phyloP scores from a whole-genome alignment of 2,113 vertebrate species.

The Muntiacus reevesi region DNA sequence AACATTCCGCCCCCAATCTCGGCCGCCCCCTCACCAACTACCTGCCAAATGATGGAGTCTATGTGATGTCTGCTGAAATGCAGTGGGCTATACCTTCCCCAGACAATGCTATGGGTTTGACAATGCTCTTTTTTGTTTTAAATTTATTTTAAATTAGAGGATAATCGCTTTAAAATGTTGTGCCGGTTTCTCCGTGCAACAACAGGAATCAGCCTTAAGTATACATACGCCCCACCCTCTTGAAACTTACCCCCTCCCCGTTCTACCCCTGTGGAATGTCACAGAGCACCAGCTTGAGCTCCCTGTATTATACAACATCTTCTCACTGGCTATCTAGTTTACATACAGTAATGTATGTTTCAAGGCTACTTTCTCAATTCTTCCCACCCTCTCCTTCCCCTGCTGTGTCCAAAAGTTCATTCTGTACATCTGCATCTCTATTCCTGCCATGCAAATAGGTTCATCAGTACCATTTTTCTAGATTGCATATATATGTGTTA shows the following conservation, averaged over 20 bases:
- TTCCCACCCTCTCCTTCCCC: neutral
- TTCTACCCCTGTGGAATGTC: neutral
- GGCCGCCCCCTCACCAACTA: neutral
- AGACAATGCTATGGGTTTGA: neutral
- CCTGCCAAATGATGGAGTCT: neutral
- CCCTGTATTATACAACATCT: neutral
- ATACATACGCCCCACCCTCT: neutral
- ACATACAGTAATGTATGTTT: neutral
- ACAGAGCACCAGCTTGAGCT: neutral
- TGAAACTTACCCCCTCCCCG: neutral
- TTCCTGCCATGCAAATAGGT: neutral
- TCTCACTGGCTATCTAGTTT: neutral
- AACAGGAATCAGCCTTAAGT: neutral
- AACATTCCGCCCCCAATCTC: rapidly evolving
- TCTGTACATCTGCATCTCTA: neutral
- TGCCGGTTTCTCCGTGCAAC: neutral
- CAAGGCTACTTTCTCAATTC: neutral
- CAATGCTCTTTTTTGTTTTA: neutral
- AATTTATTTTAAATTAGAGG: neutral
- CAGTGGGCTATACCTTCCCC: neutral
- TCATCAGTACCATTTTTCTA: neutral
- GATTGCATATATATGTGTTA: neutral
- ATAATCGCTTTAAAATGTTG: neutral
- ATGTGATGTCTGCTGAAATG: neutral
- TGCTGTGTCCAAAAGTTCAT: neutral